Percentiles rank a stretch among this genome's conserved stretches.
These are phyloP conservation scores for Laupala kohalensis DNA, from an alignment of 1,140 invertebrate species.

Conservation along the genomic window DNA sequence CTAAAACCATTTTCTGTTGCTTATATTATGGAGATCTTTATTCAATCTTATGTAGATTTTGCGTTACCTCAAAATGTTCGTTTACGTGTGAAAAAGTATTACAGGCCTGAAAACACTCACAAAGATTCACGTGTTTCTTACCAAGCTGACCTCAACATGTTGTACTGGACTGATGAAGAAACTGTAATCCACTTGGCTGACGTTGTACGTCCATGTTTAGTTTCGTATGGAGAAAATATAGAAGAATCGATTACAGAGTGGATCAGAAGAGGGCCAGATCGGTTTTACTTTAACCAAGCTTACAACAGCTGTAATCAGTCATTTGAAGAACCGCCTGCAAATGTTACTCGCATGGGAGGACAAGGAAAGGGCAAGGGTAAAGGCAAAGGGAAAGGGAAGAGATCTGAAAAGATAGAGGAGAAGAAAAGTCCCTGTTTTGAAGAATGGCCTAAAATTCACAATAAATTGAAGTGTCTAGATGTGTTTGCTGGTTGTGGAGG, in stretches of 20 bases:
- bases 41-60: conserved; percentile 33
- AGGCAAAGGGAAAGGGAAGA: conserved; percentile 53
- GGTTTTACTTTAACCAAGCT: conserved; percentile 64
- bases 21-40: conserved; percentile 44
- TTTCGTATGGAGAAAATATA: conserved; percentile 42
- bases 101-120: conserved; percentile 64
- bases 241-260: conserved; percentile 41
- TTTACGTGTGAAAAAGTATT: conserved; percentile 55
- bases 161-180: conserved; percentile 67
- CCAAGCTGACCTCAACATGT: conserved; percentile 54
- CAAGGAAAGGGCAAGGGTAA: conserved; percentile 46
- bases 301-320: conserved; percentile 44
- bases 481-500: conserved; percentile 86
- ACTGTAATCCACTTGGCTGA: conserved; percentile 33
- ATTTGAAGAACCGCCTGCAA: conserved; percentile 46
- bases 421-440: conserved; percentile 19
- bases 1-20: conserved; percentile 64
- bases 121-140: conserved; percentile 32
- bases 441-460: conserved; percentile 26
- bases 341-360: conserved; percentile 42
- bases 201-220: conserved; percentile 47
- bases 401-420: conserved; percentile 21
- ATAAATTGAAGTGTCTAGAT: conserved; percentile 53
- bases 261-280: conserved; percentile 44
- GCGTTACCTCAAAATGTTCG: conserved; percentile 43